Percentiles rank a stretch among this genome's conserved stretches.
phyloP scores from a whole-genome alignment of 1,140 invertebrate species.

The Neodiprion lecontei region DNA sequence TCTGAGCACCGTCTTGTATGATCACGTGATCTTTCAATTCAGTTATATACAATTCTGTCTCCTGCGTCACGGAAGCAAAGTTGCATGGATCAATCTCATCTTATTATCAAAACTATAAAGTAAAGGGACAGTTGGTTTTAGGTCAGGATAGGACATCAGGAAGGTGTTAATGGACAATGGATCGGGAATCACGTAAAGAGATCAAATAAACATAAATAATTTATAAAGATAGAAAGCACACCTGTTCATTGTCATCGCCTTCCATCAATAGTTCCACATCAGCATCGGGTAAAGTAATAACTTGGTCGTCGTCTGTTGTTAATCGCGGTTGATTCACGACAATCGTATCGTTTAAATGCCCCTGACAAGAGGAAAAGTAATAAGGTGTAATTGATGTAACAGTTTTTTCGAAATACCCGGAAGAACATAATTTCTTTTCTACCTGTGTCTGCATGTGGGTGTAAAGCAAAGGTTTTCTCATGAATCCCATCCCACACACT shows the following conservation, averaged over 20 bases:
- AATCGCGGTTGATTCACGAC: constrained; percentile 80
- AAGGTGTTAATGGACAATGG: constrained; percentile 10
- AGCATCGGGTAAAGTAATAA: constrained; percentile 54
- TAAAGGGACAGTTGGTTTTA: constrained; percentile 44
- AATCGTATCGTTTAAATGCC: constrained; percentile 79
- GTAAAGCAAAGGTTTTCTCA: constrained; percentile 81
- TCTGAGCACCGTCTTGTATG: constrained; percentile 55
- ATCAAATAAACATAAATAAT: constrained; percentile 18
- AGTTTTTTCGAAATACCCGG: neutral
- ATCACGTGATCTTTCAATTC: constrained; percentile 66
- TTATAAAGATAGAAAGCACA: constrained; percentile 31
- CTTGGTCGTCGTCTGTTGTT: constrained; percentile 65
- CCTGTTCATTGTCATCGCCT: constrained; percentile 41
- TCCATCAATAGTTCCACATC: constrained; percentile 57
- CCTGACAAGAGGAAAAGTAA: constrained; percentile 48
- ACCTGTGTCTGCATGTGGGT: constrained; percentile 76
- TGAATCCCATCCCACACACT: constrained; percentile 81
- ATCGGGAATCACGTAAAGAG: neutral
- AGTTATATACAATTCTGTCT: constrained; percentile 64
- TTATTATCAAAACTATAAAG: constrained; percentile 39
- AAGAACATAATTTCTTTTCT: constrained; percentile 21
- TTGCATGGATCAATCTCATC: constrained; percentile 43
- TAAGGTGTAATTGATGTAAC: neutral
- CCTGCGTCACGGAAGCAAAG: constrained; percentile 42
- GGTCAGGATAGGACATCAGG: constrained; percentile 17